phyloP scores from a whole-genome alignment of 2,113 vertebrate species.

The Ondatra zibethicus region DNA sequence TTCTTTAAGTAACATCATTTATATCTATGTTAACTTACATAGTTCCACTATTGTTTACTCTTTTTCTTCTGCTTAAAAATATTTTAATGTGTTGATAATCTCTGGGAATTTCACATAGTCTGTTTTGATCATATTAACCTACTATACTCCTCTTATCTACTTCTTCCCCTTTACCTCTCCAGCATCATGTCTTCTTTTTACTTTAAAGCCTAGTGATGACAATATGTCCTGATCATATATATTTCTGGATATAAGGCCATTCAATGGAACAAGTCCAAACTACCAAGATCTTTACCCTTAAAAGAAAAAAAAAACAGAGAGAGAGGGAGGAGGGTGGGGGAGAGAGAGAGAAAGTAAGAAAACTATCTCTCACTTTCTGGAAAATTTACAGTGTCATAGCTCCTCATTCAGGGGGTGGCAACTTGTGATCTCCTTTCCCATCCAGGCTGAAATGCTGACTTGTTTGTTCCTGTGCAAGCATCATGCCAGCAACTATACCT shows the following conservation, averaged over 20 bases:
- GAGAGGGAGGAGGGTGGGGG: not conserved
- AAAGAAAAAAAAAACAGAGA: not conserved
- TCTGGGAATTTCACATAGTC: not conserved
- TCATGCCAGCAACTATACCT: too few relatives aligned
- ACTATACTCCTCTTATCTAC: not conserved
- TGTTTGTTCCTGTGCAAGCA: too few relatives aligned
- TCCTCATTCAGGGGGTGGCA: not conserved
- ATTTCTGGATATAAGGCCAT: not conserved
- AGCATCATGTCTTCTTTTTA: too few relatives aligned
- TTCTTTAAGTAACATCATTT: not conserved
- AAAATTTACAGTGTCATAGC: not conserved
- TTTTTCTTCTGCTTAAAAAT: not conserved
- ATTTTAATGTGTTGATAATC: not conserved
- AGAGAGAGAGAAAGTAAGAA: not conserved
- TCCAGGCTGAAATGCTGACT: too few relatives aligned
- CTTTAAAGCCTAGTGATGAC: not conserved
- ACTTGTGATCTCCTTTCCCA: not conserved
- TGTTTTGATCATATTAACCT: not conserved
- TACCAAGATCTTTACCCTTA: not conserved
- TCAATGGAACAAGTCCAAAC: not conserved
- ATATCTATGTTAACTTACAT: not conserved
- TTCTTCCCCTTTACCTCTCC: too few relatives aligned
- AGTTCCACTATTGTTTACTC: not conserved
- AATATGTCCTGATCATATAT: not conserved
- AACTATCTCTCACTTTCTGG: not conserved